These are phyloP conservation scores for Anthrax anthrax DNA, from an alignment of 2,888 invertebrate species.

Conservation along the genomic window DNA sequence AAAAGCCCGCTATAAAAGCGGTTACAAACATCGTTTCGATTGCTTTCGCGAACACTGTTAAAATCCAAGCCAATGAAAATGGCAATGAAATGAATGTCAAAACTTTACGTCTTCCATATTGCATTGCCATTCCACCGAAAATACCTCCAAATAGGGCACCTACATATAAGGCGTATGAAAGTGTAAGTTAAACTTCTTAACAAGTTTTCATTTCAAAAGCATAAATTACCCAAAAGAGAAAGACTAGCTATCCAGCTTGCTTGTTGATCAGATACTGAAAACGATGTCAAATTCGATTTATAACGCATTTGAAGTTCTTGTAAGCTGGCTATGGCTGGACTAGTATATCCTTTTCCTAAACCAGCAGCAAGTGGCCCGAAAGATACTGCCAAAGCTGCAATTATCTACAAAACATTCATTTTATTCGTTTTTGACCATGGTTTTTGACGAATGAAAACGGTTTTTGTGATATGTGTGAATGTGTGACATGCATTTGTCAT, in stretches of 20 bases:
- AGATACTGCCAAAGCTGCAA: constrained; percentile 56
- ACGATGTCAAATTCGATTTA: constrained; percentile 36
- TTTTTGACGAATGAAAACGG: no score
- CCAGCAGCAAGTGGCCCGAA: constrained; percentile 60
- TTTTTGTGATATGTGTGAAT: no score
- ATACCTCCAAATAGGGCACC: constrained; percentile 61
- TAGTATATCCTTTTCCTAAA: constrained; percentile 59
- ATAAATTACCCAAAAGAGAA: constrained; percentile 44
- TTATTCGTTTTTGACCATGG: no score
- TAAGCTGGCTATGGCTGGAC: constrained; percentile 57
- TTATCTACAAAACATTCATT: constrained; percentile 37
- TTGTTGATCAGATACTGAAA: constrained; percentile 49
- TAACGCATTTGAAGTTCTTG: constrained; percentile 37
- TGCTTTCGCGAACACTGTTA: constrained; percentile 62
- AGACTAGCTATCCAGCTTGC: constrained; percentile 62
- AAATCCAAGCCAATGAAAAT: constrained; percentile 65
- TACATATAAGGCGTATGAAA: constrained; percentile 17
- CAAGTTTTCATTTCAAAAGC: not conserved
- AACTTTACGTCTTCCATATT: constrained; percentile 52
- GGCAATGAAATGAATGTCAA: constrained; percentile 59
- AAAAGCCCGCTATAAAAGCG: constrained; percentile 71
- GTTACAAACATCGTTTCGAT: constrained; percentile 71
- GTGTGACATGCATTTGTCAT: no score
- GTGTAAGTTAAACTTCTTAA: not conserved
- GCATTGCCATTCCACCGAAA: constrained; percentile 58